Base-by-base conservation (phyloP, 2,113 vertebrate species). In the Pygoscelis adeliae region DNA sequence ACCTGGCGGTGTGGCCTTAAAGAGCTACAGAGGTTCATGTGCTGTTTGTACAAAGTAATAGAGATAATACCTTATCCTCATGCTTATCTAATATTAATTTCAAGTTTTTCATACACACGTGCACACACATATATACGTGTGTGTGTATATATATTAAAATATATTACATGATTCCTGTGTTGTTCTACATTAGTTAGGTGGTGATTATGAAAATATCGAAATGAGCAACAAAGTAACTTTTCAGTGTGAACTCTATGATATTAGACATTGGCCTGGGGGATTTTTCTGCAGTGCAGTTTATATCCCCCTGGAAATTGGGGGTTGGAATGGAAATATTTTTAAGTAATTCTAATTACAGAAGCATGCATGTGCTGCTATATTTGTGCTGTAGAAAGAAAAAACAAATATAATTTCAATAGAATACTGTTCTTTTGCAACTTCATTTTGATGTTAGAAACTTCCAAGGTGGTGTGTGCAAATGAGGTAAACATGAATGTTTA, bases 321-420 rank as follows among this genome's bases (percentile, higher is more conserved):
- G 34, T 30, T 89, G 40, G 49, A 65, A 32, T 72, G 83, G 62
- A 46, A 83, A 52, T 71, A 36, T 40, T 87, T 91, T 42, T 32
- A 61, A 89, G 61, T 44, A 71, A 66, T 77, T 30, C 50, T 92
- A 85, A 74, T 96, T 83, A 66, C 16, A 82, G 49, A 62, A 67
- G 23, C 36, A 77, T 17, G 10, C 34, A 9, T 76, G 36, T 77
- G 83, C 89, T 65, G 3, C 80, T 95, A 1, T 87, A 94, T 93
- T 85, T 76, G 55, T 11, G 81, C 50, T 61, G 71, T 58, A 88
- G 76, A 78, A 96, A 97, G 94, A n/a, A 66, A 66, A 95, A 93
- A 36, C 67, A 91, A 88, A 91, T 74, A 56, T 15, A 46, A 67
- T 56, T 71, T 89, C 65, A 86, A 85, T 55, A 73, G 77, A 44